Conservation (phyloP, 1,140 invertebrate genomes). For the Centruroides sculpturatus region DNA sequence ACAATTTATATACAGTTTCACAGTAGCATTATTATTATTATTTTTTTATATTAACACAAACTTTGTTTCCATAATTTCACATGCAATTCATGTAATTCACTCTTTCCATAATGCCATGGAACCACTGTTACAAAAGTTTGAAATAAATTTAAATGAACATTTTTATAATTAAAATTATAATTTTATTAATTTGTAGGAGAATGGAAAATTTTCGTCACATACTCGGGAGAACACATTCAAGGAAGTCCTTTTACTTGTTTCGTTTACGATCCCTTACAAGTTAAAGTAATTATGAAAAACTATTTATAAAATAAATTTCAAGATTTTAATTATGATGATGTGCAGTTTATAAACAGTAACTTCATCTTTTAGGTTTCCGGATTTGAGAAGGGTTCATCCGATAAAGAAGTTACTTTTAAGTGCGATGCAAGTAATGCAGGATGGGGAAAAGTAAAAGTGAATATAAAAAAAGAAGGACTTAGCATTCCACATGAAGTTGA, state of each 20-base stretch:
- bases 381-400: slow-evolving; percentile 55
- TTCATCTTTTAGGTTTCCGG: slow-evolving; percentile 36
- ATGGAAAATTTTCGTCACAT: slow-evolving; percentile 90
- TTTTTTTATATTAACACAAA: too few species aligned
- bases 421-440: slow-evolving; percentile 70
- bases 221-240: slow-evolving; percentile 87
- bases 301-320: neutral
- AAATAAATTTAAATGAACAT: too few species aligned
- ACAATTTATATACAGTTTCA: too few species aligned
- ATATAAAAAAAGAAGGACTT: slow-evolving; percentile 53
- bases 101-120: too few species aligned
- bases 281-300: slow-evolving; percentile 43
- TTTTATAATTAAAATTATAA: neutral
- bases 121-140: too few species aligned
- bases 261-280: slow-evolving; percentile 86
- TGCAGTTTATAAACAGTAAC: too few species aligned
- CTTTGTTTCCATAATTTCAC: too few species aligned
- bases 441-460: slow-evolving; percentile 69
- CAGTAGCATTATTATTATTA: too few species aligned
- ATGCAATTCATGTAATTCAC: too few species aligned
- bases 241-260: slow-evolving; percentile 94
- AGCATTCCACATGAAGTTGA: slow-evolving; percentile 70
- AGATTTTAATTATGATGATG: too few species aligned
- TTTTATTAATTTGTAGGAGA: slow-evolving; percentile 36
- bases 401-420: slow-evolving; percentile 64